Conservation (phyloP, 2,888 invertebrate genomes). For the Periphyllus acericola region DNA sequence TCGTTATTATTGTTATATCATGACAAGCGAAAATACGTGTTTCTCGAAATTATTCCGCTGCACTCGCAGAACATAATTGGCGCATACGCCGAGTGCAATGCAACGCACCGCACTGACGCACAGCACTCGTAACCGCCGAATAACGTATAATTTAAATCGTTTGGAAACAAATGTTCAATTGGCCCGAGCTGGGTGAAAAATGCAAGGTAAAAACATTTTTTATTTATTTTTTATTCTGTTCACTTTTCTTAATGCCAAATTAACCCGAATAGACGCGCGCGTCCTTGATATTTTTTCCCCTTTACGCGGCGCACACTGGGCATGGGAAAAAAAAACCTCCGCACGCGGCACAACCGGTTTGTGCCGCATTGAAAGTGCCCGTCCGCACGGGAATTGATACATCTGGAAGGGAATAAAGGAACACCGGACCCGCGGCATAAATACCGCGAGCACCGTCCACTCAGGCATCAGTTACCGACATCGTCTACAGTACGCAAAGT, state of each 20-base stretch:
- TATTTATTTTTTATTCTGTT: not conserved
- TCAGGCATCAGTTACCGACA: conserved; percentile 10
- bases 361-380: not conserved
- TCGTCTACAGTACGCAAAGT: not conserved
- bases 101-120: not conserved
- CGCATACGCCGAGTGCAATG: not conserved
- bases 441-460: not conserved
- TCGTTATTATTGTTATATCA: not conserved
- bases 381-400: not conserved
- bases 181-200: not conserved
- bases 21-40: not conserved
- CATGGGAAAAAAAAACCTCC: not conserved
- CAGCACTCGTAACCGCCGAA: not conserved
- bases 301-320: not conserved
- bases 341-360: conserved; percentile 19
- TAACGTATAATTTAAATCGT: conserved; percentile 18
- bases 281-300: conserved; percentile 34
- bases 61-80: not conserved
- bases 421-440: not conserved
- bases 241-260: not conserved
- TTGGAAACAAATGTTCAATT: conserved; percentile 12
- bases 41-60: not conserved
- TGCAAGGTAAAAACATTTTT: conserved; percentile 14
- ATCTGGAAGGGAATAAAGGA: conserved; percentile 15
- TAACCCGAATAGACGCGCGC: conserved; percentile 19